phyloP scores from a whole-genome alignment of 2,888 invertebrate genomes.

The Pterostichus madidus region DNA sequence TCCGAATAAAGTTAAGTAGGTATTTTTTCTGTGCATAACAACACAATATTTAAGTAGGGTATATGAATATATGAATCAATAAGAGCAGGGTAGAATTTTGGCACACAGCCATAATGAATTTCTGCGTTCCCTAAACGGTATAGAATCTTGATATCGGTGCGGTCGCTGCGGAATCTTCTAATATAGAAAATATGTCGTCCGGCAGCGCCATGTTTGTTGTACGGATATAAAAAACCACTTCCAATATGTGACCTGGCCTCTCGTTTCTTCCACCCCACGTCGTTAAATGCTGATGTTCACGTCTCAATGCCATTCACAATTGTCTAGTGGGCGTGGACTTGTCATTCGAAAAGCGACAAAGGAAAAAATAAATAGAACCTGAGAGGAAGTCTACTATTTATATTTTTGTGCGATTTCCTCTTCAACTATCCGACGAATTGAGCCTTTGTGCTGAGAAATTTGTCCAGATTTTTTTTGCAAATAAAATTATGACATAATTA shows the following conservation, averaged over 20 bases:
- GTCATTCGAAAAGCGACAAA: slow-evolving; percentile 41
- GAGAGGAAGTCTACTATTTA: slow-evolving; percentile 43
- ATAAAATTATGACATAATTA: neutral
- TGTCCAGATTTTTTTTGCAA: neutral
- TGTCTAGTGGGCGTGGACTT: slow-evolving; percentile 30
- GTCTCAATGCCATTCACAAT: slow-evolving; percentile 51
- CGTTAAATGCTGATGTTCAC: slow-evolving; percentile 53
- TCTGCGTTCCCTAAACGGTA: slow-evolving; percentile 56
- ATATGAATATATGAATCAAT: slow-evolving; percentile 65
- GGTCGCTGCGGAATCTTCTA: slow-evolving; percentile 64
- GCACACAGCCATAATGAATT: slow-evolving; percentile 65
- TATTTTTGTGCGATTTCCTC: slow-evolving; percentile 38
- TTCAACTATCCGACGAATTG: slow-evolving; percentile 28
- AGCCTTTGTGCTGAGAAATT: neutral
- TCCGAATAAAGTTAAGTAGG: slow-evolving; percentile 37
- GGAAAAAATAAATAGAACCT: slow-evolving; percentile 35
- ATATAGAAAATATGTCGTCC: slow-evolving; percentile 65
- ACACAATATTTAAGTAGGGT: slow-evolving; percentile 59
- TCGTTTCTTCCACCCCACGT: neutral
- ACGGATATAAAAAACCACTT: slow-evolving; percentile 56
- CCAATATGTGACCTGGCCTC: slow-evolving; percentile 46
- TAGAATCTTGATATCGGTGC: slow-evolving; percentile 62
- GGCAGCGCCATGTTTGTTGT: slow-evolving; percentile 48
- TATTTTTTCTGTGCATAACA: slow-evolving; percentile 40
- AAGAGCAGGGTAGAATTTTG: slow-evolving; percentile 57